These are phyloP conservation scores for Aurelia aurita DNA, from an alignment of 30 jellyfish, hydroid and myxozoan genomes.

Conservation along the genomic window DNA sequence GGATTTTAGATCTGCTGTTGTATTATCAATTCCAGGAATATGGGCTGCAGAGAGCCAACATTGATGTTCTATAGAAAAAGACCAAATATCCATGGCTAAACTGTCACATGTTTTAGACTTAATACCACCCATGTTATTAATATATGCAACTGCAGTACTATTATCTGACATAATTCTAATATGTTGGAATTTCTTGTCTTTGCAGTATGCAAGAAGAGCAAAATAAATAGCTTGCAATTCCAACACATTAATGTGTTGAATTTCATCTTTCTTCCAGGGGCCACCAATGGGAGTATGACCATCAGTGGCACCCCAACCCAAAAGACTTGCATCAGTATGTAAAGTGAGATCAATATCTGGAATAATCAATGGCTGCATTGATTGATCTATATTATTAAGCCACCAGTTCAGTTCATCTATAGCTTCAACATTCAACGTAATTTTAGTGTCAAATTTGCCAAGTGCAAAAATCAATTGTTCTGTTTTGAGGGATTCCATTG, in stretches of 20 bases:
- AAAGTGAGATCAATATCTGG: constrained; percentile 20
- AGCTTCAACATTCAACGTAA: not conserved
- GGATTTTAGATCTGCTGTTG: constrained; percentile 33
- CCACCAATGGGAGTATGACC: constrained; percentile 27
- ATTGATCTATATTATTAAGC: not conserved
- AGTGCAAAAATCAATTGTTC: not conserved
- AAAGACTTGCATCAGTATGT: constrained; percentile 31
- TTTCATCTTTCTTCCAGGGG: constrained; percentile 11
- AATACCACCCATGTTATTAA: constrained; percentile 50
- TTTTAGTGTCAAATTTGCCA: constrained; percentile 15
- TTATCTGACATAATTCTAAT: constrained; percentile 33
- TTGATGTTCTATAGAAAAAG: not conserved
- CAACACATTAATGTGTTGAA: constrained; percentile 8
- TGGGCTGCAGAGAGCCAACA: constrained; percentile 36
- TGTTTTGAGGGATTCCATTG: not conserved
- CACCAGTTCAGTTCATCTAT: constrained; percentile 3
- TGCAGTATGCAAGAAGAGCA: constrained; percentile 1
- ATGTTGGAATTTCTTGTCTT: not conserved
- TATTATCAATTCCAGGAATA: constrained; percentile 38
- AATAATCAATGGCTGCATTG: not conserved
- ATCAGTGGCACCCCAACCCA: constrained; percentile 55
- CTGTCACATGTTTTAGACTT: not conserved
- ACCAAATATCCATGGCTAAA: constrained; percentile 11
- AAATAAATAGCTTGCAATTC: not conserved
- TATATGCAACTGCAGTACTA: constrained; percentile 41